These are phyloP conservation scores for Pollenia amentaria DNA, from an alignment of 2,888 invertebrate species.

Conservation along the genomic window DNA sequence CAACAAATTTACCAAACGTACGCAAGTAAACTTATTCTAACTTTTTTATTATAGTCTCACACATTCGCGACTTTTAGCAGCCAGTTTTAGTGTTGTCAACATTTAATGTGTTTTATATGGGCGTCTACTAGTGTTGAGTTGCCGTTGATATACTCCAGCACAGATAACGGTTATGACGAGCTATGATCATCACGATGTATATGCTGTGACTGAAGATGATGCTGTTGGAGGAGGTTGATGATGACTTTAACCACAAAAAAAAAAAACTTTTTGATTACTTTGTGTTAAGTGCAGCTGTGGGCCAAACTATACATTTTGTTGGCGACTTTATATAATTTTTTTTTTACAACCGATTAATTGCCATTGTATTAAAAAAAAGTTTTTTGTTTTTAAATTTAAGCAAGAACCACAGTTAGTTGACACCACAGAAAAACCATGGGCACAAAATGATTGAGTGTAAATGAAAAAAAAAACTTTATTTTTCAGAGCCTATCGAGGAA, in stretches of 20 bases:
- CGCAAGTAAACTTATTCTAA: conserved; percentile 21
- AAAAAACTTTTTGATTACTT: conserved; percentile 82
- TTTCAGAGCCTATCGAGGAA: too few species aligned
- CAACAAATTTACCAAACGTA: conserved; percentile 16
- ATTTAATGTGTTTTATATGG: conserved; percentile 41
- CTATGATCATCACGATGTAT: conserved; percentile 30
- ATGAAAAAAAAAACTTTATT: too few species aligned
- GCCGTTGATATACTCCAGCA: conserved; percentile 31
- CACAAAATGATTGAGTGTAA: too few species aligned
- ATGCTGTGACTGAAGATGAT: conserved; percentile 39
- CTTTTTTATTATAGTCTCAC: conserved; percentile 73
- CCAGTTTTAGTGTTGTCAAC: conserved; percentile 60
- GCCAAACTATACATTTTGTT: conserved; percentile 64
- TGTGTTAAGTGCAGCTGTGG: conserved; percentile 81
- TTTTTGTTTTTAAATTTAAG: conserved; percentile 13
- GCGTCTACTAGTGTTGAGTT: conserved; percentile 1
- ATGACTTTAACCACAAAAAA: conserved; percentile 79
- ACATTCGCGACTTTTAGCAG: conserved; percentile 67
- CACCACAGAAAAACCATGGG: conserved; percentile 17
- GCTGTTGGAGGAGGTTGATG: conserved; percentile 29
- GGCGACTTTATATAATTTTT: conserved; percentile 9
- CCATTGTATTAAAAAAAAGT: conserved; percentile 21
- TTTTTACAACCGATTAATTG: conserved; percentile 53
- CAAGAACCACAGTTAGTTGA: conserved; percentile 24
- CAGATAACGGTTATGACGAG: conserved; percentile 8